Percentiles rank a stretch among this genome's conserved stretches.
These are phyloP conservation scores for Bucorvus abyssinicus DNA, from an alignment of 2,797 vertebrate genomes.

Conservation along the genomic window DNA sequence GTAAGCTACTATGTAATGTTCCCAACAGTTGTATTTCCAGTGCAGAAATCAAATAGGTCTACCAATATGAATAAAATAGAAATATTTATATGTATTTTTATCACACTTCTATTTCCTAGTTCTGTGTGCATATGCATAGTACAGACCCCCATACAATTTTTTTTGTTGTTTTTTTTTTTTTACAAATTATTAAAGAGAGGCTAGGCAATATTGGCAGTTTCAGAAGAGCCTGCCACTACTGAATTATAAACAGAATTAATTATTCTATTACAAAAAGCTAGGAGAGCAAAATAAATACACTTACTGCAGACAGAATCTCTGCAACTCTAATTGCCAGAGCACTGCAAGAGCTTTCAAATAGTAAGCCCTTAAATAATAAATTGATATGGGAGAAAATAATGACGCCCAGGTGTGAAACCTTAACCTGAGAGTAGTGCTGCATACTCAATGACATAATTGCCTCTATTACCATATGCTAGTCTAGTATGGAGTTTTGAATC, in stretches of 20 bases:
- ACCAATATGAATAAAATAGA: neutral
- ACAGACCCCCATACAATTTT: neutral
- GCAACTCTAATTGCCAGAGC: slow-evolving; percentile 69
- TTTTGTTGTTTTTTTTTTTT: neutral
- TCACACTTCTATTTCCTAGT: neutral
- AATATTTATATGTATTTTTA: neutral
- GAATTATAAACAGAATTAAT: slow-evolving; percentile 70
- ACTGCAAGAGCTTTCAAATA: slow-evolving; percentile 74
- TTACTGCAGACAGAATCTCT: slow-evolving; percentile 65
- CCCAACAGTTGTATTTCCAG: neutral
- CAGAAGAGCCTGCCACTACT: slow-evolving; percentile 45
- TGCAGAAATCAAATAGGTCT: neutral
- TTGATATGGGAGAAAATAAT: slow-evolving; percentile 76
- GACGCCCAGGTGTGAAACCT: slow-evolving; percentile 78
- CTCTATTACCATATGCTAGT: slow-evolving; percentile 72
- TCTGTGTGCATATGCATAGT: neutral
- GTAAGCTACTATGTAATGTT: neutral
- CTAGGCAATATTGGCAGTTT: slow-evolving; percentile 24
- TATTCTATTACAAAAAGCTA: slow-evolving; percentile 70
- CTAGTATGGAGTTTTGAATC: slow-evolving; percentile 57
- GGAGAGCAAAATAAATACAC: slow-evolving; percentile 74
- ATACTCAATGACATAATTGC: slow-evolving; percentile 75
- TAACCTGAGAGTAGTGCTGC: slow-evolving; percentile 58
- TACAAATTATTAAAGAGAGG: neutral
- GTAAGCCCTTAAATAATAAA: slow-evolving; percentile 79